phyloP scores from a whole-genome alignment of 2,888 invertebrate genomes.

The Sepioteuthis lessoniana region DNA sequence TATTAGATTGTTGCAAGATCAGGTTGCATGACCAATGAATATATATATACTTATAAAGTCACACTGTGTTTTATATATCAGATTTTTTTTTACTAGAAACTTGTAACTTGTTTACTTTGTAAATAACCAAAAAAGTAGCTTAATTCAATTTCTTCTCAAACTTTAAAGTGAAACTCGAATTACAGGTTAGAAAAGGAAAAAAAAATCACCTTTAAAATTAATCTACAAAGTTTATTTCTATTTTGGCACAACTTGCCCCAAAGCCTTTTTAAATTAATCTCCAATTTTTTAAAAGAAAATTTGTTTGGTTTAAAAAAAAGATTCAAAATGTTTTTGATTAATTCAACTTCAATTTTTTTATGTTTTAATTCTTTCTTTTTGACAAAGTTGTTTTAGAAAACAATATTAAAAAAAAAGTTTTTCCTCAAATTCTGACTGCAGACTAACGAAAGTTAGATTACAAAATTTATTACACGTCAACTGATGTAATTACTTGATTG shows the following conservation, averaged over 20 bases:
- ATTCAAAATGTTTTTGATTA: neutral
- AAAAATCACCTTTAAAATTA: neutral
- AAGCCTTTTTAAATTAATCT: neutral
- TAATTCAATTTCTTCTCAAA: neutral
- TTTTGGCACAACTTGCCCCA: neutral
- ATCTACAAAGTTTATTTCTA: slow-evolving; percentile 33
- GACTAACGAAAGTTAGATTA: neutral
- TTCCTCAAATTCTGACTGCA: neutral
- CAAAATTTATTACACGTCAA: neutral
- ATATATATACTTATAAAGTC: too few relatives aligned
- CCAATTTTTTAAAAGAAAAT: neutral
- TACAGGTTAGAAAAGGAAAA: neutral
- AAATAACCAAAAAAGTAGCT: neutral
- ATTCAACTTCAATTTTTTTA: neutral
- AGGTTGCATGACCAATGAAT: too few relatives aligned
- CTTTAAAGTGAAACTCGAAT: neutral
- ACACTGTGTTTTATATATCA: neutral
- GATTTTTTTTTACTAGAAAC: neutral
- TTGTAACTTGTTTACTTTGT: neutral
- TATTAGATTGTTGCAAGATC: too few relatives aligned
- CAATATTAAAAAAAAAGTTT: neutral
- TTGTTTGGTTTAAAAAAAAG: neutral
- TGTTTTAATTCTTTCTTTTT: neutral
- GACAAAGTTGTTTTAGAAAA: neutral
- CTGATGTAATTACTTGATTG: neutral